Evolutionary conservation across 2,888 invertebrate species (phyloP), one percentile per base, ranked within the genome.

Genomic region (Halocaridina rubra): DNA sequence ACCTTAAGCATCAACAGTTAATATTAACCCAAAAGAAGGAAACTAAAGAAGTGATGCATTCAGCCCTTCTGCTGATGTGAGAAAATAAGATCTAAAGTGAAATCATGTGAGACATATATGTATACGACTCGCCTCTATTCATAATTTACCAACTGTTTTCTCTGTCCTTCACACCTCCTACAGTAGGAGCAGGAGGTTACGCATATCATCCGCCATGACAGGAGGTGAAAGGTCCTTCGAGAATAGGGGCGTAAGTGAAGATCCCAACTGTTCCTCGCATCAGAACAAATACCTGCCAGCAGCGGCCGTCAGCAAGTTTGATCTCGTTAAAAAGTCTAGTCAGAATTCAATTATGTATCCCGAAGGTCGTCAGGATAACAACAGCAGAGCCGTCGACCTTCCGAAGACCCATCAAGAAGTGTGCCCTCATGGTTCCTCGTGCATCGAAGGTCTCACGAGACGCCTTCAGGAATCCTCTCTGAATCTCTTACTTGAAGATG

Each of bases 171-270:
- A n/a, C n/a, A 0, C 16, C 1, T 46, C 46, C 46, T 46, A 46
- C 2, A 46, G 46, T 46, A 2, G 13, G 46, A 46, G 46, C 46
- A 46, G 16, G 10, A 46, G 10, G 10, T 16, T 46, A 1, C 16
- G 46, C 13, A 16, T 16, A 10, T 1, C 16, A 46, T 1, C 2
- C 46, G 46, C n/a, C 3, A 81, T 81, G 81, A 81, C 77, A 59
- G 81, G 81, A 10, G 81, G 81, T 22, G 76, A 81, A 59, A 57
- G 76, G 16, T 46, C 22, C 22, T 22, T 59, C 33, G 33, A 39
- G 19, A 27, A 24, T 24, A 29, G 22, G 32, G 78, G 39, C 27
- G 59, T 13, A 59, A 53, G 39, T 24, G 67, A 29, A 16, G 33
- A 24, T 29, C 22, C 32, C 32, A 16, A 32, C 76, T 4, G n/a